Conservation (phyloP, 2,888 invertebrate genomes). For the Brachyptera putata region DNA sequence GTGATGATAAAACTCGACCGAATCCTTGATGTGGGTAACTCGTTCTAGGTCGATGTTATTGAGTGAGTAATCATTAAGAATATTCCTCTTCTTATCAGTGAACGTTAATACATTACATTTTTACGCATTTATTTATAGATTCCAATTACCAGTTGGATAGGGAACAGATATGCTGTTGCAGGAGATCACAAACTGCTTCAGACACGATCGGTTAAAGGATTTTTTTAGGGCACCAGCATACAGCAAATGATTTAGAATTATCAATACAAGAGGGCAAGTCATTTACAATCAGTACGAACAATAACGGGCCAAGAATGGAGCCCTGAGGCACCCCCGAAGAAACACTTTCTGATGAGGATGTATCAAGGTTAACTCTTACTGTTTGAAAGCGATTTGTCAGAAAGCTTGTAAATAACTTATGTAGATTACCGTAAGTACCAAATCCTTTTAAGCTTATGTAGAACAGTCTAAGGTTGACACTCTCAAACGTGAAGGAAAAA, state of each 20-base stretch:
- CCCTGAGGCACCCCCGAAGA: background rate
- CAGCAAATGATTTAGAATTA: too few relatives aligned
- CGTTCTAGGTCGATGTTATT: background rate
- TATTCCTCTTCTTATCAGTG: background rate
- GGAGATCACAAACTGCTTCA: background rate
- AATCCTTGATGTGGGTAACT: background rate
- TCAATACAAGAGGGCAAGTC: background rate
- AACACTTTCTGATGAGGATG: background rate
- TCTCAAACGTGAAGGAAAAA: background rate
- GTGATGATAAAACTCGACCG: background rate
- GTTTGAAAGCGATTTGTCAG: background rate
- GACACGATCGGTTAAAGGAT: background rate
- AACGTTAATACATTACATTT: background rate
- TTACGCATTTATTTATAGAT: background rate
- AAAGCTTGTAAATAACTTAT: background rate
- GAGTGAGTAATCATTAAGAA: background rate
- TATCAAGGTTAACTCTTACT: background rate
- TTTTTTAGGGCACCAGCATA: too few relatives aligned
- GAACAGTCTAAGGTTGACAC: background rate
- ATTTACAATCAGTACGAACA: background rate
- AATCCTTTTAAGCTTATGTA: too few relatives aligned
- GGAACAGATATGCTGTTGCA: background rate
- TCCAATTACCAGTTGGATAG: background rate
- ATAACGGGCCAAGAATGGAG: background rate
- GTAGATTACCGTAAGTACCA: background rate